Base-by-base conservation (phyloP, 2,888 invertebrate genomes). In the Amiota mariae region DNA sequence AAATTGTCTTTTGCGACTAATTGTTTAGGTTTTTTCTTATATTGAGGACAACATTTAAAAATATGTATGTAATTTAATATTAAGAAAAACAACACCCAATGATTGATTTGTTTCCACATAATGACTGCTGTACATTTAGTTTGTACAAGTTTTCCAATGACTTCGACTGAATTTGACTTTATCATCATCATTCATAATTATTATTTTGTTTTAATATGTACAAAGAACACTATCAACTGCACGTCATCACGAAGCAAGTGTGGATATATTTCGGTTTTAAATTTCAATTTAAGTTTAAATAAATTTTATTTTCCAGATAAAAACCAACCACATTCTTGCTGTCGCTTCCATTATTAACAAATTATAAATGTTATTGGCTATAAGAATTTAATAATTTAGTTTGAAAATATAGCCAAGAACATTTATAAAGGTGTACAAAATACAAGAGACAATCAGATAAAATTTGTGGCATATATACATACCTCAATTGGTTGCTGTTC, bases 401-500 rank as follows among this genome's bases (percentile, higher is more conserved):
- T 24, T 68, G 56, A 4, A 56, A 57, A 49, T 36, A 24, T 63
- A 66, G 49, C 64, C 64, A 64, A 64, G 13, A n/a, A 64, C 36
- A 64, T 36, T 10, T 66, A 66, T 18, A 15, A 15, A 48, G 11
- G 20, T 36, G 36, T 36, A 36, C 36, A 36, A 36, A 36, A 2
- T 36, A 36, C 36, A 36, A 36, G 36, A 36, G 36, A 36, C 36
- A 36, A 36, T 63, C 13, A 36, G 8, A 59, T 11, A n/a, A 59
- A 57, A 18, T 59, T 36, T 36, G 36, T 36, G 36, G 0, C n/a
- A 15, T 59, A 66, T 78, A 77, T 88, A 90, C 90, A 77, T 88
- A 90, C 90, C 90, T 90, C 90, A 79, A 90, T 89, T 75, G 87
- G 87, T 63, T 93, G 92, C 64, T 92, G 91, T 82, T 93, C 93